These are phyloP conservation scores for Manis javanica DNA, from an alignment of 2,797 vertebrate genomes.

Conservation along the genomic window DNA sequence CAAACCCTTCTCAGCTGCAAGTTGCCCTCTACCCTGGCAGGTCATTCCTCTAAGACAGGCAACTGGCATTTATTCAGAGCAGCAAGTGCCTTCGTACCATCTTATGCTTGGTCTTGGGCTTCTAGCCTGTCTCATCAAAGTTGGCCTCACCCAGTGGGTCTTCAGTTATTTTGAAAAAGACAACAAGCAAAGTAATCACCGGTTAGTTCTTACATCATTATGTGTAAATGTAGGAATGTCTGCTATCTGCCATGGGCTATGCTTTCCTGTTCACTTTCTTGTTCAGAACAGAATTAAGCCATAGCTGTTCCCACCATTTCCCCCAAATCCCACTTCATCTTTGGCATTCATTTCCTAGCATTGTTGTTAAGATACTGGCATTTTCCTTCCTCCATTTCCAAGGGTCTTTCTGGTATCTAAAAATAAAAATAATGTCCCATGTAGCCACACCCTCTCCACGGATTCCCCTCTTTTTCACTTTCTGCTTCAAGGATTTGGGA, in stretches of 20 bases:
- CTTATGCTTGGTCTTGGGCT: not conserved
- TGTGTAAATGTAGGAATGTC: not conserved
- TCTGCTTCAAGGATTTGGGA: not conserved
- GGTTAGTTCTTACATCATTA: not conserved
- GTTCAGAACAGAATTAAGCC: not conserved
- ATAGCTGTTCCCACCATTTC: not conserved
- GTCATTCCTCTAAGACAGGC: not conserved
- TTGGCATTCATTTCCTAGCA: not conserved
- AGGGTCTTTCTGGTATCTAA: not conserved
- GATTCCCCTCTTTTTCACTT: not conserved
- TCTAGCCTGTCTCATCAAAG: not conserved
- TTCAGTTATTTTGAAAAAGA: slow-evolving; percentile 6
- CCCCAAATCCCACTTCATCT: not conserved
- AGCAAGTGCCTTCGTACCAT: not conserved
- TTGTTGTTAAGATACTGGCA: not conserved
- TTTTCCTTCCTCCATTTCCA: not conserved
- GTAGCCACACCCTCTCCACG: not conserved
- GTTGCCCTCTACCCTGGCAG: not conserved
- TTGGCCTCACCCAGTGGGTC: not conserved
- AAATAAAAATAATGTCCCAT: not conserved
- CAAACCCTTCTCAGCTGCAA: not conserved
- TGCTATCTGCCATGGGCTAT: not conserved
- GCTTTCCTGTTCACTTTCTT: not conserved
- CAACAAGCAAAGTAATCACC: not conserved
- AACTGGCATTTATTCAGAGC: not conserved